Evolutionary conservation across 2,113 vertebrate genomes (phyloP).

Genomic region (Microtus ochrogaster): DNA sequence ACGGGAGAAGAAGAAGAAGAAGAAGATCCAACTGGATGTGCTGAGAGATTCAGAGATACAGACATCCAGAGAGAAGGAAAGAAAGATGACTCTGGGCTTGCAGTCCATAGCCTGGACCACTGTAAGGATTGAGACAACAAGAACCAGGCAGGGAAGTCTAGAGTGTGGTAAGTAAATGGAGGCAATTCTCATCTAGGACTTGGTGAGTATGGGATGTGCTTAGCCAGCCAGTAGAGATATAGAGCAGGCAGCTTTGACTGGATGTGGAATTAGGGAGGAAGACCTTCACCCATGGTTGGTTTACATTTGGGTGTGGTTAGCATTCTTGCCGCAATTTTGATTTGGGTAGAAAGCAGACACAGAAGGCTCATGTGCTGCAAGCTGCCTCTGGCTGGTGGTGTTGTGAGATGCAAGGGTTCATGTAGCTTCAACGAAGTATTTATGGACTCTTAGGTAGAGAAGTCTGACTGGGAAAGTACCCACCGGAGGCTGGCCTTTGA

Average conservation of each 20-base stretch:
- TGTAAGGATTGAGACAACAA: background rate
- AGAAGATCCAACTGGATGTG: background rate
- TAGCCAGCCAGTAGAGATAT: no score
- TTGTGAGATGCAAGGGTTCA: background rate
- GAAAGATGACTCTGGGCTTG: background rate
- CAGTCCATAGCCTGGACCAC: background rate
- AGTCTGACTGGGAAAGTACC: background rate
- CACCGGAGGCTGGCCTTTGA: background rate
- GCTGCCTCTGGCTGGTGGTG: background rate
- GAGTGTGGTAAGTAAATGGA: rapidly evolving
- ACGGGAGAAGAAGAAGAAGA: no score
- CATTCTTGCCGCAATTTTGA: background rate
- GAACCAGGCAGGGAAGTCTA: no score
- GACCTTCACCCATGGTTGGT: background rate
- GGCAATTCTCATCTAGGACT: background rate
- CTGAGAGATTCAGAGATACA: background rate
- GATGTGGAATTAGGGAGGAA: background rate
- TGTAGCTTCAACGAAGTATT: background rate
- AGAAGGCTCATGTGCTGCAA: background rate
- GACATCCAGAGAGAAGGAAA: no score
- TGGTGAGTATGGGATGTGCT: rapidly evolving
- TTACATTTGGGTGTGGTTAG: background rate
- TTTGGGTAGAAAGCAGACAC: background rate
- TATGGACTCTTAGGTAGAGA: background rate
- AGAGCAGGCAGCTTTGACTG: no score